Conservation (phyloP, 2,888 invertebrate species). For the Pristionchus maxplancki region DNA sequence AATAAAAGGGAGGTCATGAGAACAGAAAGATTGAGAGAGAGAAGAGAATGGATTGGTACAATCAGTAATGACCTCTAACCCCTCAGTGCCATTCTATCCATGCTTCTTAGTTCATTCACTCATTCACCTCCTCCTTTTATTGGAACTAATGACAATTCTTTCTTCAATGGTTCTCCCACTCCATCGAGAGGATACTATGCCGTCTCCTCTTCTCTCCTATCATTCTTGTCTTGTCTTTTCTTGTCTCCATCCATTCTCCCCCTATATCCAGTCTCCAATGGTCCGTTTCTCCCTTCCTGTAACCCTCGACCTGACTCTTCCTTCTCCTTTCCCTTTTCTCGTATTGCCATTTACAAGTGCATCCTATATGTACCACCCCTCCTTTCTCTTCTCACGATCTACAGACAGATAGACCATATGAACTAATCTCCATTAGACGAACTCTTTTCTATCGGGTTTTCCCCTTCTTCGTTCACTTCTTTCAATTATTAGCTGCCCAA, state of each 20-base stretch:
- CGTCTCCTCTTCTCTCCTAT: neutral
- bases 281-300: neutral
- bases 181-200: neutral
- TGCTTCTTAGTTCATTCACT: neutral
- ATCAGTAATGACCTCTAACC: constrained; percentile 46
- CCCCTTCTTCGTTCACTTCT: neutral
- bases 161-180: too few species aligned
- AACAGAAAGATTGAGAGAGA: neutral
- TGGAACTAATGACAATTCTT: too few species aligned
- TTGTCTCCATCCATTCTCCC: neutral
- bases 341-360: constrained; percentile 17
- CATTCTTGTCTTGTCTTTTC: constrained; percentile 7
- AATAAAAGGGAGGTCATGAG: constrained; percentile 14
- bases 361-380: neutral
- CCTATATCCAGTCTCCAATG: constrained; percentile 5
- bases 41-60: constrained; percentile 33
- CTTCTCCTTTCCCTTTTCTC: constrained; percentile 5
- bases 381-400: neutral
- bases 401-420: neutral
- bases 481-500: neutral
- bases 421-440: neutral
- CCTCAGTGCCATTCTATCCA: neutral
- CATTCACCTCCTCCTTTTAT: neutral
- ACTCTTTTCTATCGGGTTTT: neutral
- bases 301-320: neutral